Base-by-base conservation (phyloP, 2,888 invertebrate species). In the Dryobota labecula region DNA sequence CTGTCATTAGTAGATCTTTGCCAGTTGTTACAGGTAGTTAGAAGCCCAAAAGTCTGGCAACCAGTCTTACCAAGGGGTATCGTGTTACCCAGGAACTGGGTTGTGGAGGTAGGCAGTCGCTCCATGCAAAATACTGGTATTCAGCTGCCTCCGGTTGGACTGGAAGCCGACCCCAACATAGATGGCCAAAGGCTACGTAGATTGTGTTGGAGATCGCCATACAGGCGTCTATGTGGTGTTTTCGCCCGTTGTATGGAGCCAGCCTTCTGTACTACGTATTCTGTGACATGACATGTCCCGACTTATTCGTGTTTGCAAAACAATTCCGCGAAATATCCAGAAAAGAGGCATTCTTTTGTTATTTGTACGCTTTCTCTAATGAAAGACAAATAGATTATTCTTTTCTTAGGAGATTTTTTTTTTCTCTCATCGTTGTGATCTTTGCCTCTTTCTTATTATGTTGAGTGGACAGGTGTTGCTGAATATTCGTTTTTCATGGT, bases 251-350 rank as follows among this genome's bases (percentile, higher is more conserved):
- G 15, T 2, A 15, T 47, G 11, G 7, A 54, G 6, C 5, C 0
- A 1, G 15, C 20, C n/a, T 49, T 70, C 73, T 77, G 71, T 20
- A 20, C 24, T 43, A 30, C 38, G 20, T 57, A 20, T 57, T 77
- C 18, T 30, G 30, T 33, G 20, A 20, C 41, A 57, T 45, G 33
- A 20, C 56, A 61, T 30, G 53, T 49, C 64, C 47, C 62, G 33
- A 56, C 70, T 81, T 51, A 61, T 81, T 56, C 82, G 64, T 77
- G 43, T 81, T 81, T 70, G 82, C 71, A 70, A 65, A 78, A 78
- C 61, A 78, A 65, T 78, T 78, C 78, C 47, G 53, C n/a, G 78
- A 82, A 82, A 77, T 24, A 27, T 0, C 36, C 20, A 49, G 70
- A 81, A 81, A 49, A 51, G 20, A 70, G 33, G n/a, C 47, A 65